Evolutionary conservation across 2,113 vertebrate genomes (phyloP), one percentile per base, ranked within the genome.

Genomic region (Otocyon megalotis): DNA sequence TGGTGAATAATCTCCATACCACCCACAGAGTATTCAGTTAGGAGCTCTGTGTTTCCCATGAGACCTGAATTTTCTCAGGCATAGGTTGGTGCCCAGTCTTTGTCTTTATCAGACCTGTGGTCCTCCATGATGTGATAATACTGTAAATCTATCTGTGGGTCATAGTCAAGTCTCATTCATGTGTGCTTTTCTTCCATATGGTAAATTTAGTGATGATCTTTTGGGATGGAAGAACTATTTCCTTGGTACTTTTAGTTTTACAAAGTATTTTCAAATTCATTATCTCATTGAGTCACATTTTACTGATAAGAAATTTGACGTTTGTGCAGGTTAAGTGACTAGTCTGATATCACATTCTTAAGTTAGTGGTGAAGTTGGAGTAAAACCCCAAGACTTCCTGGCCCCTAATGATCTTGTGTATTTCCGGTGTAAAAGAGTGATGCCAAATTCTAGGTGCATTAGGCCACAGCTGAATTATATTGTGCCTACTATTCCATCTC

Each of bases 351-450:
- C 28, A 65, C 10, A 79, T 67, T 95, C 72, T 89, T 92, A 88
- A 88, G 53, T 81, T 85, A 93, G 58, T 84, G 69, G 69, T 74
- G 43, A 93, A 60, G n/a, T 93, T 81, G 48, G 43, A 88, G 30
- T 22, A 83, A 87, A 93, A 58, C 4, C 37, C 43, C 28, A 37
- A 82, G 48, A 13, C 74, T 84, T 60, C 62, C 50, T 93, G 54
- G 16, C 6, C 26, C 81, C 14, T 77, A 35, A 35, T 14, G 50
- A 37, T 76, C 30, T 80, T 13, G 24, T 28, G 28, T 92, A 53
- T 80, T 65, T 81, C 32, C 43, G 15, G 2, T 80, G 24, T 85
- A 69, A 85, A 54, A 9, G 20, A 84, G 35, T 26, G 17, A 58
- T 60, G 17, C 37, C 58, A 69, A 65, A 43, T 74, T 63, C 35